A percentile compares a stretch with the other conserved stretches of the same genome.
These are phyloP conservation scores for Oryzias curvinotus DNA, from an alignment of 2,113 vertebrate species.

Conservation along the genomic window DNA sequence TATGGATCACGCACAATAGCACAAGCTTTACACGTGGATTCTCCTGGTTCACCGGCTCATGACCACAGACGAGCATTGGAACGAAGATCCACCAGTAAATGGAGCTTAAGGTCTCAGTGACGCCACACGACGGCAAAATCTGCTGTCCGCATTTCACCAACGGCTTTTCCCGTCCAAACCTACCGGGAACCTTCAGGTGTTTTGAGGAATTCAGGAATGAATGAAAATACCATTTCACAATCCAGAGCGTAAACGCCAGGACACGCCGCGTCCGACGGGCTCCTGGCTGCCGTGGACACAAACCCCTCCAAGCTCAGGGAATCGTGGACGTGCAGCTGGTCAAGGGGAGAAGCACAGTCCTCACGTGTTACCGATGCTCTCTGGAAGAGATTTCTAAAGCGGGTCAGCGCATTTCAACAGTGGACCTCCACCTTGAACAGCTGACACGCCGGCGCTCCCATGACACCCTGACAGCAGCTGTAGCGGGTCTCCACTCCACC, in stretches of 20 bases:
- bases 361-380: not conserved
- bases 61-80: too few species aligned
- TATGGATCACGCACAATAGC: too few species aligned
- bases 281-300: conserved; percentile 62
- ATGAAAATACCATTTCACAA: conserved; percentile 77
- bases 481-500: conserved; percentile 79
- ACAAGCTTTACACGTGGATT: too few species aligned
- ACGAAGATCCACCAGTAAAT: too few species aligned
- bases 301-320: conserved; percentile 77
- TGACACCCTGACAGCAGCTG: conserved; percentile 80
- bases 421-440: conserved; percentile 65
- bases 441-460: conserved; percentile 80
- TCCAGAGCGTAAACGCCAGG: conserved; percentile 77
- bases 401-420: not conserved
- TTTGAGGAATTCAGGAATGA: not conserved
- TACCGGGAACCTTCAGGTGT: too few species aligned
- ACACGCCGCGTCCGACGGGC: conserved; percentile 37
- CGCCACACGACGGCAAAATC: too few species aligned
- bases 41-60: too few species aligned
- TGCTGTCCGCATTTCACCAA: too few species aligned
- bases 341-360: not conserved
- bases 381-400: not conserved
- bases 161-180: too few species aligned
- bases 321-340: conserved; percentile 82
- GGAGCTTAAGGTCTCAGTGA: too few species aligned